Base-by-base conservation (phyloP, 2,888 invertebrate genomes). In the Diabrotica balteata region DNA sequence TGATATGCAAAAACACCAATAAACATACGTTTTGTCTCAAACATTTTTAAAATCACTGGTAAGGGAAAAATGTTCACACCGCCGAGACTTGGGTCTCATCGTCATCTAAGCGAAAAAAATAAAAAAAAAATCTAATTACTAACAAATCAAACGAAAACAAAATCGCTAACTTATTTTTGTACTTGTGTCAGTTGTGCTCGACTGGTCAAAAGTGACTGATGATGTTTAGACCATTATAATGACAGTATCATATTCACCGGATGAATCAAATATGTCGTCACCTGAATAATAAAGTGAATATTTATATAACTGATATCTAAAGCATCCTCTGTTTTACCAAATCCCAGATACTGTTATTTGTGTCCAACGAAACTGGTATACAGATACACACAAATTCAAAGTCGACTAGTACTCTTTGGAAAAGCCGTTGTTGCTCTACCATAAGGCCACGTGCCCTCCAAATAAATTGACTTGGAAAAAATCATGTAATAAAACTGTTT, bases 31-130 rank as follows among this genome's bases (percentile, higher is more conserved):
- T 64, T 66, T 59, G 32, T 57, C 45, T 57, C 17, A 57, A 57
- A 42, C 59, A 61, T 66, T 51, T 63, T 67, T 63, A 67, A 70
- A 70, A 73, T 77, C 79, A 79, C 79, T 78, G 78, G 78, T 66
- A 70, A 74, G 74, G 69, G 65, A 62, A 73, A 63, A 59, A 64
- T 60, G 63, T 78, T 82, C 79, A 84, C 72, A 90, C 89, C 68
- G 89, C 89, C 63, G 90, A 90, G 72, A 90, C 89, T 84, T 89
- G 90, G 64, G 89, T 87, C 80, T 89, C 89, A 78, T 89, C 89
- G 77, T 90, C 89, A 85, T 89, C 89, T 89, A 86, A 70, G 84
- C 86, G 80, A 81, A 77, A 81, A 79, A 73, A 70, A 72, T 75
- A 71, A 68, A 63, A 70, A 65, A 63, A 62, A 69, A 52, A 42